Evolutionary conservation across 2,113 vertebrate genomes (phyloP).

Genomic region (Pangasianodon gigas): DNA sequence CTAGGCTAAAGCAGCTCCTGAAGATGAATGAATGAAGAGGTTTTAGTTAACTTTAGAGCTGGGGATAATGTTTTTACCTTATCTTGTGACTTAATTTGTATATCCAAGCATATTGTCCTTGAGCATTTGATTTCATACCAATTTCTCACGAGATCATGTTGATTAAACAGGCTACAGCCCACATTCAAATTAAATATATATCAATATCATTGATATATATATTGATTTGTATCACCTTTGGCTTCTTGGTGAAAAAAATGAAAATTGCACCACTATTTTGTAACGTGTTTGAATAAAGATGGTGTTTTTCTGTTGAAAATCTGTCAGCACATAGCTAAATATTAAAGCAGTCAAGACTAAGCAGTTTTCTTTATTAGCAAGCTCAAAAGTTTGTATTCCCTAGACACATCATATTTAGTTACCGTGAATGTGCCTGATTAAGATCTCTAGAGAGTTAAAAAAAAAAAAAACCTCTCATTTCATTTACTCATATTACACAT

Average conservation of each 20-base stretch:
- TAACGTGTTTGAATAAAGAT: neutral
- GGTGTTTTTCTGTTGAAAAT: neutral
- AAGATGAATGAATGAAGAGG: neutral
- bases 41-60: neutral
- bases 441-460: neutral
- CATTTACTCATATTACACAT: too few relatives aligned
- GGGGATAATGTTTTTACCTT: neutral
- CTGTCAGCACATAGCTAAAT: neutral
- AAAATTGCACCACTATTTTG: neutral
- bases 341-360: neutral
- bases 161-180: conserved; percentile 1
- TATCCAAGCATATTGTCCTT: neutral
- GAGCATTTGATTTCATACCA: neutral
- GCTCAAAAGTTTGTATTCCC: neutral
- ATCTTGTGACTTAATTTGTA: neutral
- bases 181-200: neutral
- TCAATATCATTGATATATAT: neutral
- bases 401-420: neutral
- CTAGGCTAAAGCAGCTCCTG: neutral
- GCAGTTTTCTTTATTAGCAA: neutral
- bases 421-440: neutral
- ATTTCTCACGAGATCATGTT: neutral
- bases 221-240: neutral
- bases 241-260: neutral
- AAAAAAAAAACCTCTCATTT: neutral